phyloP scores from a whole-genome alignment of 2,888 invertebrate species.

The Drosophila peninsularis region DNA sequence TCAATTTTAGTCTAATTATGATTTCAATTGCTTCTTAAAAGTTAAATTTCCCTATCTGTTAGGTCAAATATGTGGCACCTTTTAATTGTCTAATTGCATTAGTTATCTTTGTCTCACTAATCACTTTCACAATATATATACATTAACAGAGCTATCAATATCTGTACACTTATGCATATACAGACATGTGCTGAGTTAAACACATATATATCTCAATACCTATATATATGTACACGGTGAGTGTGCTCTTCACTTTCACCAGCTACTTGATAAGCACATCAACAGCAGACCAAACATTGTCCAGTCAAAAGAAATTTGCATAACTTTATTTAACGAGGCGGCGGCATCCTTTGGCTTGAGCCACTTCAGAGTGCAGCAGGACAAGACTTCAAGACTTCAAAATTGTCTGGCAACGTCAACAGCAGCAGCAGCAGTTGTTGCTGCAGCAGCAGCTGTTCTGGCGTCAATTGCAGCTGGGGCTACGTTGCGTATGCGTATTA shows the following conservation, averaged over 20 bases:
- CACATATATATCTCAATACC: no score
- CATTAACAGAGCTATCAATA: no score
- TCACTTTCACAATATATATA: no score
- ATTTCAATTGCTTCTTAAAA: no score
- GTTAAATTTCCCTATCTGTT: no score
- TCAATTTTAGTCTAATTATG: no score
- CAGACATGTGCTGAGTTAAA: no score
- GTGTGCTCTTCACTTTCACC: conserved; percentile 42
- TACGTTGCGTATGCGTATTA: conserved; percentile 71
- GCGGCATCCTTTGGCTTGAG: conserved; percentile 25
- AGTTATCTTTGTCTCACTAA: no score
- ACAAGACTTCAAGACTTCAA: conserved; percentile 36
- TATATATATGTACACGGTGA: no score
- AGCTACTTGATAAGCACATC: conserved; percentile 50
- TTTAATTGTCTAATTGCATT: no score
- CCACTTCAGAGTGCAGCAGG: conserved; percentile 46
- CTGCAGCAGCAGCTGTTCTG: conserved; percentile 35
- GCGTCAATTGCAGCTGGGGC: conserved; percentile 45
- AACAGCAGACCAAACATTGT: conserved; percentile 43
- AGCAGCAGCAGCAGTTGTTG: conserved; percentile 24
- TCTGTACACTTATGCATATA: no score
- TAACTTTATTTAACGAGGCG: conserved; percentile 64
- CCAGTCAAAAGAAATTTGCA: conserved; percentile 64
- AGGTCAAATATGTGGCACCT: no score
- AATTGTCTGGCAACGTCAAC: conserved; percentile 25